Conservation (phyloP, 2,888 invertebrate genomes). For the Drosophila siamana region DNA sequence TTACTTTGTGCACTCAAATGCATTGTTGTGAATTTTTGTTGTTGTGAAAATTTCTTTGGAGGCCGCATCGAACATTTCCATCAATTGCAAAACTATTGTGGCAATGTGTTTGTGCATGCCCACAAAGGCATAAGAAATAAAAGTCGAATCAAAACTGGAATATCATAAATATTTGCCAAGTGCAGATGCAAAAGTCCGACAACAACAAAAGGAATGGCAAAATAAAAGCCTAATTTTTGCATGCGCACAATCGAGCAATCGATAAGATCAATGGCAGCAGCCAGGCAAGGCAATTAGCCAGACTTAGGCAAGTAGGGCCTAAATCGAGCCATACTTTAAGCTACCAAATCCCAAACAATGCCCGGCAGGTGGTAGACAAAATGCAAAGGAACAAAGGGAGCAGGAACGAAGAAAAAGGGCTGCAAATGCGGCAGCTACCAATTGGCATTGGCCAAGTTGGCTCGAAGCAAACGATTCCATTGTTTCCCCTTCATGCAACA, state of each 20-base stretch:
- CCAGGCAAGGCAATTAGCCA: conserved; percentile 53
- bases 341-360: conserved; percentile 22
- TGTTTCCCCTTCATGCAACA: conserved; percentile 29
- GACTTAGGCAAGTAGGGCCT: conserved; percentile 12
- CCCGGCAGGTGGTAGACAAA: conserved; percentile 35
- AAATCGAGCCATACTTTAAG: background rate
- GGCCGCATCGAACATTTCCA: background rate
- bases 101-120: background rate
- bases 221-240: conserved; percentile 9
- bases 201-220: background rate
- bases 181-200: conserved; percentile 40
- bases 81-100: conserved; percentile 4
- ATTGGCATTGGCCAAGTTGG: conserved; percentile 31
- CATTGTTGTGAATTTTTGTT: conserved; percentile 2
- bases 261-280: conserved; percentile 45
- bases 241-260: conserved; percentile 17
- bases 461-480: conserved; percentile 37
- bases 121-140: background rate
- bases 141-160: conserved; percentile 7
- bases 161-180: conserved; percentile 64
- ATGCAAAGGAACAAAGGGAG: conserved; percentile 3
- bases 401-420: conserved; percentile 5
- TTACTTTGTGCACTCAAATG: background rate
- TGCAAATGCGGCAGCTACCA: conserved; percentile 20
- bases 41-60: background rate